Percentiles rank a stretch among this genome's conserved stretches.
phyloP scores from a whole-genome alignment of 2,888 invertebrate species.

The Epinotia bilunana region DNA sequence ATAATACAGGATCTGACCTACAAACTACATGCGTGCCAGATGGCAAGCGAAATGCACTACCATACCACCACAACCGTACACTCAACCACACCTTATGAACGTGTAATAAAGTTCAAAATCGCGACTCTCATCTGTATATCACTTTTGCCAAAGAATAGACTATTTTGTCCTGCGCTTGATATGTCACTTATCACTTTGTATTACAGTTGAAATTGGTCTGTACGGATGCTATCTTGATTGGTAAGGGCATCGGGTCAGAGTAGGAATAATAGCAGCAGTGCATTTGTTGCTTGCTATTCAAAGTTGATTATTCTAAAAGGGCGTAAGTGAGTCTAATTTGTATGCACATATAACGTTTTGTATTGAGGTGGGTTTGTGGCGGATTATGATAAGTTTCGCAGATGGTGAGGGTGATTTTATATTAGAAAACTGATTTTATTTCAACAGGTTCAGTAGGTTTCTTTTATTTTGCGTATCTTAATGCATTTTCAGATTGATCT shows the following conservation, averaged over 20 bases:
- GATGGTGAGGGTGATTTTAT: conserved; percentile 17
- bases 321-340: not conserved
- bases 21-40: conserved; percentile 38
- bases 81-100: not conserved
- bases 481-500: not conserved
- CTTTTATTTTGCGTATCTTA: not conserved
- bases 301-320: not conserved
- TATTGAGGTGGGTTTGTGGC: not conserved
- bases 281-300: conserved; percentile 13
- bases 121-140: not conserved
- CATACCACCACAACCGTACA: conserved; percentile 12
- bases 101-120: conserved; percentile 15
- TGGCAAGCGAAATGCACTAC: conserved; percentile 34
- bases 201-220: conserved; percentile 11
- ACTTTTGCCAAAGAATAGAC: not conserved
- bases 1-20: conserved; percentile 40
- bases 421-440: conserved; percentile 1
- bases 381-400: conserved; percentile 30
- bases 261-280: conserved; percentile 19
- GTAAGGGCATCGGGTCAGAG: conserved; percentile 32
- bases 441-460: not conserved
- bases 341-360: not conserved
- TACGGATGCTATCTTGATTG: not conserved
- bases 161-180: conserved; percentile 3
- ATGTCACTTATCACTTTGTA: not conserved